A percentile compares a stretch with the other conserved stretches of the same genome.
Conservation (phyloP, 2,113 vertebrate species). For the Podarcis raffonei region DNA sequence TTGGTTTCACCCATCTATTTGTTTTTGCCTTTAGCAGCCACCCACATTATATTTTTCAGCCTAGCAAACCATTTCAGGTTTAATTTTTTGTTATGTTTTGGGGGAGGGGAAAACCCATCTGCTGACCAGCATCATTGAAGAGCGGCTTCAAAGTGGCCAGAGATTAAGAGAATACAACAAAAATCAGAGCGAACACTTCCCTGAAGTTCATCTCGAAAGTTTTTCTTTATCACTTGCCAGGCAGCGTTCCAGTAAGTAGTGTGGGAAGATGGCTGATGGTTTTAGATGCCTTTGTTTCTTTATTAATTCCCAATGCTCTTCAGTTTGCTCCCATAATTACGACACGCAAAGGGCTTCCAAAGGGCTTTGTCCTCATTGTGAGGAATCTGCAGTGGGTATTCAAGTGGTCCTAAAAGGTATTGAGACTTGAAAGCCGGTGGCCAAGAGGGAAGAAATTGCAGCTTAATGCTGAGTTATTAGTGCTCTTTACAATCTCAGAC, state of each 20-base stretch:
- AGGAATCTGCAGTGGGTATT: slow-evolving; percentile 49
- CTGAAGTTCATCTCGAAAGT: slow-evolving; percentile 34
- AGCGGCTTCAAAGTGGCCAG: slow-evolving; percentile 40
- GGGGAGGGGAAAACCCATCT: slow-evolving; percentile 53
- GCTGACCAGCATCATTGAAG: slow-evolving; percentile 49
- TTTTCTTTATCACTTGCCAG: slow-evolving; percentile 60
- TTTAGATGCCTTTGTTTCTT: slow-evolving; percentile 53
- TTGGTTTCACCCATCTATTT: neutral
- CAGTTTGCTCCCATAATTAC: slow-evolving; percentile 20
- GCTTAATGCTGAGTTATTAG: slow-evolving; percentile 4
- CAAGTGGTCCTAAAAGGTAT: slow-evolving; percentile 7
- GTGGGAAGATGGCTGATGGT: slow-evolving; percentile 64
- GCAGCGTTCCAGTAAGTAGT: slow-evolving; percentile 62
- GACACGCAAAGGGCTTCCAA: neutral
- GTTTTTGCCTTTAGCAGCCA: no score
- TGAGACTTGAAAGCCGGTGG: slow-evolving; percentile 9
- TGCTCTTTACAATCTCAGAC: neutral
- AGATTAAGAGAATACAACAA: slow-evolving; percentile 54
- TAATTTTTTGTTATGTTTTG: no score
- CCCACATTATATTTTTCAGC: slow-evolving; percentile 14
- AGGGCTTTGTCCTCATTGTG: slow-evolving; percentile 10
- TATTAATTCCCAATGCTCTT: slow-evolving; percentile 42
- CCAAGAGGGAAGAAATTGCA: neutral
- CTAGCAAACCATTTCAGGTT: neutral
- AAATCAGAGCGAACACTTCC: slow-evolving; percentile 24